Conservation (phyloP, 2,113 vertebrate species). For the Pyxicephalus adspersus region DNA sequence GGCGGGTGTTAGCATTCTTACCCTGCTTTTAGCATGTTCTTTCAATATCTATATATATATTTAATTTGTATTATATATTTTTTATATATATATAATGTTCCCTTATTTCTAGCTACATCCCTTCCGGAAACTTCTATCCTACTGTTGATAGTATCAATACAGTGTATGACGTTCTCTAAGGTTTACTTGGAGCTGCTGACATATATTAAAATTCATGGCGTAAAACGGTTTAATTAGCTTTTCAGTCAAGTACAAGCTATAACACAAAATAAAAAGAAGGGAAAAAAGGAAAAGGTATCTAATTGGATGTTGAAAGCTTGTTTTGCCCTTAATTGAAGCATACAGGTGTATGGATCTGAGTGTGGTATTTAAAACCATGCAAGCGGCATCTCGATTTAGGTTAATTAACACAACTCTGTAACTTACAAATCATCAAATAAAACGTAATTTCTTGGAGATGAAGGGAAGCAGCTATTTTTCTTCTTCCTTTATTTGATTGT, state of each 20-base stretch:
- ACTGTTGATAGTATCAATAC: too few species aligned
- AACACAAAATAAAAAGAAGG: slow-evolving; percentile 13
- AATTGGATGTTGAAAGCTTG: slow-evolving; percentile 43
- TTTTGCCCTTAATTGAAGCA: slow-evolving; percentile 46
- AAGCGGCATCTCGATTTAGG: slow-evolving; percentile 12
- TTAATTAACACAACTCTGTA: slow-evolving; percentile 20
- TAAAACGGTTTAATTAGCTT: slow-evolving; percentile 52
- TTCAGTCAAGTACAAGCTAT: slow-evolving; percentile 37
- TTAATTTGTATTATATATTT: background rate
- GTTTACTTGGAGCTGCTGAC: slow-evolving; percentile 5
- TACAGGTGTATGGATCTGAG: slow-evolving; percentile 43
- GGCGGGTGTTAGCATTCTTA: too few species aligned
- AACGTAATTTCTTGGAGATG: slow-evolving; percentile 36
- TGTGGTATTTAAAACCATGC: background rate
- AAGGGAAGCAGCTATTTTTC: background rate
- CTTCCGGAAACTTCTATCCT: too few species aligned
- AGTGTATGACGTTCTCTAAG: slow-evolving; percentile 18
- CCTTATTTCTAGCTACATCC: background rate
- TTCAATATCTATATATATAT: too few species aligned
- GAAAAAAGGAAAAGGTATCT: slow-evolving; percentile 7
- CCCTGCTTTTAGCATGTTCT: too few species aligned
- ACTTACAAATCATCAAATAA: slow-evolving; percentile 45
- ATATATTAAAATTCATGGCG: slow-evolving; percentile 38
- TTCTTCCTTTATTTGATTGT: too few species aligned
- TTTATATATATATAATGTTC: background rate